Evolutionary conservation across 1,140 invertebrate species (phyloP), one percentile per base, ranked within the genome.

Genomic region (Apis laboriosa): DNA sequence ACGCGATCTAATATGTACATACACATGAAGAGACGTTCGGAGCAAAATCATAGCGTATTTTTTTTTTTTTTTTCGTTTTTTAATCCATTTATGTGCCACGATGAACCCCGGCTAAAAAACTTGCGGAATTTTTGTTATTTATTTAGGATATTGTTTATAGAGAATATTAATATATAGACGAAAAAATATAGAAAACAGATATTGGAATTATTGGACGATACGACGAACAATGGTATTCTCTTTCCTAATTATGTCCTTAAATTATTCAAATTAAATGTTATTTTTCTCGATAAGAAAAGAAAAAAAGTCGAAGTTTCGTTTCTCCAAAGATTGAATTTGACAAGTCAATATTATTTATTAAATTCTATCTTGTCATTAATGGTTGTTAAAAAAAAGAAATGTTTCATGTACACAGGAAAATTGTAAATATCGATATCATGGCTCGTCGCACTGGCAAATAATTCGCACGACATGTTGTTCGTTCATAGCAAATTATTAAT

Each of bases 171-270:
- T 34, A 49, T 83, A 9, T 43, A 72, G 3, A 24, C 9, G 28
- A 19, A 73, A 34, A 34, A 17, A 53, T 34, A 49, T 12, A 67
- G 19, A 67, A 24, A 34, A 63, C 4, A 51, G 49, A 56, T 77
- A 86, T 85, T 86, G 63, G 24, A 61, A 82, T 82, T 85, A 82
- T 86, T 63, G 56, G 34, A 73, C 85, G 81, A 80, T 64, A 15
- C 84, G 74, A 86, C 84, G 74, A 70, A 77, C 58, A 79, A 86
- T 74, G 71, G 64, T 78, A 78, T 34, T 66, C 56, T 56, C 34
- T 43, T 74, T 56, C 51, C 13, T 24, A 19, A 66, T 55, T 49
- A 70, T 60, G 19, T 77, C 24, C 53, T 55, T 43, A 56, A 55
- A 71, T 66, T 15, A 19, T 85, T 63, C 34, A 43, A 43, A 43